Conservation (phyloP, 2,888 invertebrate species). For the Coenonympha arcania region DNA sequence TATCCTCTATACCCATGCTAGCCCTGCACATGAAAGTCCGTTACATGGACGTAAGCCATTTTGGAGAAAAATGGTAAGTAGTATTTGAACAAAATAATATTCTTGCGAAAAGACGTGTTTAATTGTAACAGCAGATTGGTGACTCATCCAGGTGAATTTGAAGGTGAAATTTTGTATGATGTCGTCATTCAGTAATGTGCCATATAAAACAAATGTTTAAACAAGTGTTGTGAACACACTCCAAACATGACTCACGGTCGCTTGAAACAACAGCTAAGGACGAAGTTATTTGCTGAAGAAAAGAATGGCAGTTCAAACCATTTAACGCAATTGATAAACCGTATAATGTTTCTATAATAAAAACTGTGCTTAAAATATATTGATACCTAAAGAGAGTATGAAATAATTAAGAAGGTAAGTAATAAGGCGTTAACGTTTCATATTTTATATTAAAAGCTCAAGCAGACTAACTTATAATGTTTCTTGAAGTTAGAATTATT, state of each 20-base stretch:
- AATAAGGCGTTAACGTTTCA: too few species aligned
- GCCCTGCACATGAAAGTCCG: too few species aligned
- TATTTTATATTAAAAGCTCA: too few species aligned
- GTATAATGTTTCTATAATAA: background rate
- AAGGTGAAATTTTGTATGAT: background rate
- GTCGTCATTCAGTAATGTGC: constrained; percentile 7
- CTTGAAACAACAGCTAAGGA: constrained; percentile 1
- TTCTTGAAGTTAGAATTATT: too few species aligned
- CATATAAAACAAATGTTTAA: constrained; percentile 3
- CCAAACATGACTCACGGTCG: constrained; percentile 1
- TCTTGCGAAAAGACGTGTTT: background rate
- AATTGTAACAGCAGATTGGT: background rate
- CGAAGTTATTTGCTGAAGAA: background rate
- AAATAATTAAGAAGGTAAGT: too few species aligned
- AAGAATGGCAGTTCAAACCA: background rate
- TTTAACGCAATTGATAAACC: background rate
- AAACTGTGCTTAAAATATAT: too few species aligned
- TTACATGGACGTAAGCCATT: too few species aligned
- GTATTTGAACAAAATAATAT: too few species aligned
- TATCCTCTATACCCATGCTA: too few species aligned
- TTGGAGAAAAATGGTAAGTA: too few species aligned
- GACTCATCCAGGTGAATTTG: background rate
- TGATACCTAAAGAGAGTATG: too few species aligned
- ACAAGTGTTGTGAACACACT: constrained; percentile 4
- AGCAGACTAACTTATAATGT: too few species aligned